Evolutionary conservation across 2,888 invertebrate species (phyloP), one percentile per base, ranked within the genome.

Genomic region (Apamea sordens): DNA sequence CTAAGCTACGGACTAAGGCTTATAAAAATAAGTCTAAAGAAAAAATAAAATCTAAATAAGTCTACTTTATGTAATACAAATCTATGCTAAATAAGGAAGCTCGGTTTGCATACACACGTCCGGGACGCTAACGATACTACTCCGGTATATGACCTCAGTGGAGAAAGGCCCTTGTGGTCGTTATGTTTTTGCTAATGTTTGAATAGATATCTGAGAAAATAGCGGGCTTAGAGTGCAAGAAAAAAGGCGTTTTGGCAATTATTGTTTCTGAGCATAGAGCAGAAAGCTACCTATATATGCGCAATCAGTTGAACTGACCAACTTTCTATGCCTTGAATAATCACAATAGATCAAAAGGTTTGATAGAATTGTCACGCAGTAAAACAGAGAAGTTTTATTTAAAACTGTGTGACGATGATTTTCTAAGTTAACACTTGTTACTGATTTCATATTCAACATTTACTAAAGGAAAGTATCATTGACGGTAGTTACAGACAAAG

Each of bases 101-200:
- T 65, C 3, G 8, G 36, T 64, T 67, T 13, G 67, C 36, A 41
- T 61, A 61, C 5, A 50, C 56, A 86, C 24, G 73, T 85, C 87
- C 85, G 87, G 85, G 76, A 80, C 4, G 32, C 68, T 87, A 87
- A 87, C 78, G 86, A 87, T 85, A 81, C 41, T 41, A 76, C 32
- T 71, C 61, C 50, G 44, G 75, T 56, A 44, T 64, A 79, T 76
- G 75, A 74, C 71, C 76, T 78, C 63, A 36, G 68, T 41, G 47
- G 68, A 80, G 85, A 86, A 87, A 88, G 86, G 82, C 75, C 73
- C 36, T 71, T 79, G 32, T 28, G 65, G 70, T 87, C 88, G 80
- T 90, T 88, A 85, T 74, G 80, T 88, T 89, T 76, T 80, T 84
- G 87, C 83, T 44, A 71, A 70, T 36, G 50, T 63, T 72, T 1